Base-by-base conservation (phyloP, 1,140 invertebrate genomes). In the Drosophila tristis region DNA sequence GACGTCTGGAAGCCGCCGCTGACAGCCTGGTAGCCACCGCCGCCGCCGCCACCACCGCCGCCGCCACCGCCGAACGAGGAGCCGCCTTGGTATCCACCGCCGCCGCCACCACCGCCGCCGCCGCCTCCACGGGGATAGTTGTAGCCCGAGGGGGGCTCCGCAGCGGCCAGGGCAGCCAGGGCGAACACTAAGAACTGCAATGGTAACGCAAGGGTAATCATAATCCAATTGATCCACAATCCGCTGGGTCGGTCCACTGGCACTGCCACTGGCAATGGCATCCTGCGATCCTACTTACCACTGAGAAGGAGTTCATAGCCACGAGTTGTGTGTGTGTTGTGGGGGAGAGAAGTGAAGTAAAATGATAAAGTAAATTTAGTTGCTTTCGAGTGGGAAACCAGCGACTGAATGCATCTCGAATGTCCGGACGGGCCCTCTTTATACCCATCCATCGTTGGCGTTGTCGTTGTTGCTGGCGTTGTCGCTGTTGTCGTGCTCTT, bases 11-110 rank as follows among this genome's bases (percentile, higher is more conserved):
- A 94, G 56, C 96, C 96, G 49, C 94, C 93, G 16, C 95, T 95
- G 1, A 96, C 96, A 45, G 95, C 94, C 65, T 93, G 93, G 93
- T 96, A 96, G 55, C 95, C 95, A 45, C 96, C 96, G 13, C 96
- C 95, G 43, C 94, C 94, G 3, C 93, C 66, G 7, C 65, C 64
- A 8, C 64, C 64, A 6, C 62, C 20, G 2, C 31, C 93, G 67
- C 80, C 80, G 20, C 93, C 92, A 54, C 93, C 92, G 51, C 93
- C 92, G 47, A 80, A 80, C 20, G 92, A 92, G 53, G 92, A 92
- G 76, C 93, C 92, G 11, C 92, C 91, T 13, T 75, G 77, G 20
- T 74, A 80, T 61, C 84, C 82, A n/a, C 92, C 92, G 11, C 92
- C 90, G 68, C 92, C 92, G 11, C 92, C 90, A 67, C 92, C 89